phyloP scores from a whole-genome alignment of 2,888 invertebrate species.

The Cantharis rustica region DNA sequence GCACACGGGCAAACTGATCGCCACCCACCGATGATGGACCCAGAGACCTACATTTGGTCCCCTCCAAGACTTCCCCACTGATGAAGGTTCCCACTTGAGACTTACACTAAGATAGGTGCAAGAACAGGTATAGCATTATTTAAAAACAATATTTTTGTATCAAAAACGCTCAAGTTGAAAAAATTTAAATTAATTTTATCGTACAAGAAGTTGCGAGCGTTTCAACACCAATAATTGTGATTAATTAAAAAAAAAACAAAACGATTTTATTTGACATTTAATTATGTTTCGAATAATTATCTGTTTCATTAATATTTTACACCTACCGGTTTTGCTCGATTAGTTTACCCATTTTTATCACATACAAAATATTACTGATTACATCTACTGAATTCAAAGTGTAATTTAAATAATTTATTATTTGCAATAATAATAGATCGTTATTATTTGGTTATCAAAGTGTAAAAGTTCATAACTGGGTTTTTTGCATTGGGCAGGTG shows the following conservation, averaged over 20 bases:
- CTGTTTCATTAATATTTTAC: background rate
- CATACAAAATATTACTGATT: background rate
- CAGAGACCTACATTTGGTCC: constrained; percentile 53
- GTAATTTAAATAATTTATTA: background rate
- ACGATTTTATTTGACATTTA: background rate
- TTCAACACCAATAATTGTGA: background rate
- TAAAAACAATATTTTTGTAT: background rate
- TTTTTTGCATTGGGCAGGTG: background rate
- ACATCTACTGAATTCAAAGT: background rate
- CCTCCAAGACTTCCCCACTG: constrained; percentile 40
- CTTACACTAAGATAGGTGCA: constrained; percentile 26
- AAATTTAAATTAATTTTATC: background rate
- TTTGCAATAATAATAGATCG: background rate
- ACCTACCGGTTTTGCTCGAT: background rate
- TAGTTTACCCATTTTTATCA: background rate
- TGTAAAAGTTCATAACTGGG: background rate
- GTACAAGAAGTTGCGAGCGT: background rate
- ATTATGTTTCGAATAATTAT: background rate
- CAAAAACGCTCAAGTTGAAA: background rate
- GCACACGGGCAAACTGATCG: constrained; percentile 52
- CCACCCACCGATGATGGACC: constrained; percentile 54
- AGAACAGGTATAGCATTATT: constrained; percentile 23
- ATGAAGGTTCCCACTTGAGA: constrained; percentile 41
- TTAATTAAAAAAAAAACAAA: background rate
- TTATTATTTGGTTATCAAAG: background rate